These are phyloP conservation scores for Hippasteria phrygiana DNA, from an alignment of 53 echinoderm and acorn worm genomes.

Conservation along the genomic window DNA sequence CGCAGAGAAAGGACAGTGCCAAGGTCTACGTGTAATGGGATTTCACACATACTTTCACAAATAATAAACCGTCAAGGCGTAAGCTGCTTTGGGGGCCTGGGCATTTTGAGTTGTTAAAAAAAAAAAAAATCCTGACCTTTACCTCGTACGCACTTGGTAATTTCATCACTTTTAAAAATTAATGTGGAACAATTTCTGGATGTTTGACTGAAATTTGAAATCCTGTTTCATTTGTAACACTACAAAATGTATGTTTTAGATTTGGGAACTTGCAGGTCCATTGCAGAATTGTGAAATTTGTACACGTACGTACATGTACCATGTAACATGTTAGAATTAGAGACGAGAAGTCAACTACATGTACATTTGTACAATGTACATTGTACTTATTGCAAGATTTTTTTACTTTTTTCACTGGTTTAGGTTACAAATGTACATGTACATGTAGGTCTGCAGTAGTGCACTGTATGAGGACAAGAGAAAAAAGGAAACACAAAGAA, in stretches of 20 bases:
- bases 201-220: not conserved
- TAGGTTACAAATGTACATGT: not conserved
- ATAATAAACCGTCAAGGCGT: constrained; percentile 29
- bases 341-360: no score
- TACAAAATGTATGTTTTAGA: not conserved
- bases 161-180: not conserved
- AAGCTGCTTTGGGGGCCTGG: constrained; percentile 14
- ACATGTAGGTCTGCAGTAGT: not conserved
- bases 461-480: not conserved
- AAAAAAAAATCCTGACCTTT: constrained; percentile 32
- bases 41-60: constrained; percentile 65
- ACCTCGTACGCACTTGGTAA: not conserved
- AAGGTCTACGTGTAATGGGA: constrained; percentile 54
- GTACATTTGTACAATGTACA: no score
- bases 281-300: no score
- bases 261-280: not conserved
- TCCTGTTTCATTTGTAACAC: not conserved
- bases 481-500: no score
- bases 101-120: not conserved
- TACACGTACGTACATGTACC: not conserved
- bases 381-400: no score
- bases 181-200: not conserved
- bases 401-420: not conserved
- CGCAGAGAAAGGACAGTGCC: not conserved
- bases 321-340: no score